Base-by-base conservation (phyloP, 2,113 vertebrate species). In the Ptyas mucosa region DNA sequence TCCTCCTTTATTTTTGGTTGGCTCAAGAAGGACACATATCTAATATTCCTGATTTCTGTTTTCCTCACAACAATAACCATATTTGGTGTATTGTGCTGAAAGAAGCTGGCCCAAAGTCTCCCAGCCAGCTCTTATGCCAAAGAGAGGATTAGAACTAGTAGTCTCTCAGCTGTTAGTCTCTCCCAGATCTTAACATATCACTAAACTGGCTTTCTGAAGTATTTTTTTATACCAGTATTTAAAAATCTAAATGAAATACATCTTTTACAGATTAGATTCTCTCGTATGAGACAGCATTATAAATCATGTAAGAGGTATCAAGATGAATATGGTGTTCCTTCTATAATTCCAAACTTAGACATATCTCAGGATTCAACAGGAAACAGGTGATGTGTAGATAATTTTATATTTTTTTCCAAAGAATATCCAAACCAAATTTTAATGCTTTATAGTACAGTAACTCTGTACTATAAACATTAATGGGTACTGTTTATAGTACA, bases 281-380 rank as follows among this genome's bases (percentile, higher is more conserved):
- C 97, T 9, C 97, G 97, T 95, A 98, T 98, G 98, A 98, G 98
- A 95, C 96, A 97, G 94, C 98, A 98, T 97, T 98, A 98, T 96
- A 98, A 98, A 97, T 97, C 96, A 1, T 98, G 98, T 97, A 98
- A 97, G 97, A 97, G 97, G 96, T 98, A 98, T 97, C 97, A 98
- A 95, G 98, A 98, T 96, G 98, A 98, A 96, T 98, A 97, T 96
- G 98, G 98, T 93, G 96, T 96, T 95, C 94, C 97, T 90, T 95
- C 97, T 96, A 75, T 97, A 96, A 97, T 98, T 96, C 97, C 97
- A 97, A 98, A 97, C 94, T 97, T 98, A 95, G 96, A 98, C 94
- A 97, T 98, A 96, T 96, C 97, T 91, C 97, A 98, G 93, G 98
- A 98, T 96, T 97, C 98, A 95, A 96, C 97, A 96, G 97, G 97